Conservation (phyloP, 2,113 vertebrate species). For the Actenoides hombroni region DNA sequence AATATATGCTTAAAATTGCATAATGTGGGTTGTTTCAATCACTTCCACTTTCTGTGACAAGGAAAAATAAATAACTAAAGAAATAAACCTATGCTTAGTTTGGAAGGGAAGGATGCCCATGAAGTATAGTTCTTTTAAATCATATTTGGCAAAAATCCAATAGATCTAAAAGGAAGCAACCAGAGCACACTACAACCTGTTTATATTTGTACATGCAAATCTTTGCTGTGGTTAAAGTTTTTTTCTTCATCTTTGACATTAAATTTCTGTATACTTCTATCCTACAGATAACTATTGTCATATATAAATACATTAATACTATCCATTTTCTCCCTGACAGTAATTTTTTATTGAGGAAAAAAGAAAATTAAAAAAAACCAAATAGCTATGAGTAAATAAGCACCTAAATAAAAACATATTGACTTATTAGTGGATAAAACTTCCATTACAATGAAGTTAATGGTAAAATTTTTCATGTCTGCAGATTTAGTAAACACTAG, state of each 20-base stretch:
- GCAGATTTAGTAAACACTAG: neutral
- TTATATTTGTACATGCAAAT: too few species aligned
- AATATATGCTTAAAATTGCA: neutral
- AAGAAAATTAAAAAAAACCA: neutral
- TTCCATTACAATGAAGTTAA: neutral
- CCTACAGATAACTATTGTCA: neutral
- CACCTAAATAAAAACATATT: neutral
- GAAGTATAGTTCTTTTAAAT: neutral
- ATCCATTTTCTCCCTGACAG: neutral
- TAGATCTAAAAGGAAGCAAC: neutral
- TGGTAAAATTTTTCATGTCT: neutral
- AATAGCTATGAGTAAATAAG: neutral
- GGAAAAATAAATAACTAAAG: neutral
- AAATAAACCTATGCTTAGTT: neutral
- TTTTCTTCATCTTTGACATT: neutral
- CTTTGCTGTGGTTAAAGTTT: neutral
- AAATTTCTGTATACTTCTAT: neutral
- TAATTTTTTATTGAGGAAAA: neutral
- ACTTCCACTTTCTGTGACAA: neutral
- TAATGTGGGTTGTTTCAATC: neutral
- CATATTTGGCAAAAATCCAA: neutral
- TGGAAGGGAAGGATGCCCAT: neutral
- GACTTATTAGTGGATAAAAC: neutral
- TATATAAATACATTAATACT: neutral
- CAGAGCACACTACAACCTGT: neutral